A percentile compares a stretch with the other conserved stretches of the same genome.
These are phyloP conservation scores for Enteromius mattozi DNA, from an alignment of 2,797 vertebrate species.

Conservation along the genomic window DNA sequence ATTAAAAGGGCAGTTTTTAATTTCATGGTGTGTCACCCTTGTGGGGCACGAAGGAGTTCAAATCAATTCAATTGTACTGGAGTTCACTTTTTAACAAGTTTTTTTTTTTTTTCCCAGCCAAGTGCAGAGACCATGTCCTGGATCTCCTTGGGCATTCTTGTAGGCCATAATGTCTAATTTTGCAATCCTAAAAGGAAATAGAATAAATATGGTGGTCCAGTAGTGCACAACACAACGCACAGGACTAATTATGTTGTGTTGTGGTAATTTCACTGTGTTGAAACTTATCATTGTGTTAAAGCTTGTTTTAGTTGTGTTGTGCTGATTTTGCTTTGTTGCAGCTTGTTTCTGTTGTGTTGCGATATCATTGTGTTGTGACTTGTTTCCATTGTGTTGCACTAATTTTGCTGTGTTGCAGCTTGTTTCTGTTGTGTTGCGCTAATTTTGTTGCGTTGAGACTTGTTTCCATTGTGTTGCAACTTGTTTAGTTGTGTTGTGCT, in stretches of 20 bases:
- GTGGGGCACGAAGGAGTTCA: neutral
- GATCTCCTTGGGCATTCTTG: neutral
- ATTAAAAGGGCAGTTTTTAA: conserved; percentile 30
- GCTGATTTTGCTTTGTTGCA: too few relatives aligned
- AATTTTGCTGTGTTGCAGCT: too few relatives aligned
- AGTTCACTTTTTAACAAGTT: conserved; percentile 1
- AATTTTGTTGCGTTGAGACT: too few relatives aligned
- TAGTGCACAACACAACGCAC: neutral
- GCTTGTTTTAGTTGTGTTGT: neutral
- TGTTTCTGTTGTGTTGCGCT: neutral
- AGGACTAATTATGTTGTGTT: neutral
- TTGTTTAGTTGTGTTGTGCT: neutral
- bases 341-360: too few relatives aligned
- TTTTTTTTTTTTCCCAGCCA: neutral
- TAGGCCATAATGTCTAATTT: neutral
- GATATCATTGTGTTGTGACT: too few relatives aligned
- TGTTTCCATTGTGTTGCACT: too few relatives aligned
- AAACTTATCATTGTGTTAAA: too few relatives aligned
- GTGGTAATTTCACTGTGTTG: neutral
- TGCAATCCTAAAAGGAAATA: neutral
- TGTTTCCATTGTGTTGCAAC: too few relatives aligned
- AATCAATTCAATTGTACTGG: conserved; percentile 18
- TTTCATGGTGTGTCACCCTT: conserved; percentile 31
- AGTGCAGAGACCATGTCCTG: neutral
- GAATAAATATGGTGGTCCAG: neutral